Base-by-base conservation (phyloP, 2,113 vertebrate genomes). In the Nyctibius bracteatus region DNA sequence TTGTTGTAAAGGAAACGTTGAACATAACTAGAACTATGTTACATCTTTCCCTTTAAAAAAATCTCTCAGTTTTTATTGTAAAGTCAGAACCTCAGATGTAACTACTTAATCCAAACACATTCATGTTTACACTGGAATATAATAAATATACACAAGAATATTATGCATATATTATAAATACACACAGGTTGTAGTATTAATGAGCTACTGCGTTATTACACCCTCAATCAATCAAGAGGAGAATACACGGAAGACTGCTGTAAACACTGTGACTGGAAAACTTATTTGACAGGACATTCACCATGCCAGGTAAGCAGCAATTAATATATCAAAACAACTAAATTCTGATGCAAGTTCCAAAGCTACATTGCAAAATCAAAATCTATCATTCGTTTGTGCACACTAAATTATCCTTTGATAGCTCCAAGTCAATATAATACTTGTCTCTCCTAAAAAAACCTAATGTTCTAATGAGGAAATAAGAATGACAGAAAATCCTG, bases 201-300 rank as follows among this genome's bases (percentile, higher is more conserved):
- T 81, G 74, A 97, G 67, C 27, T 82, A 63, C 47, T 77, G 54
- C 74, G n/a, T n/a, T n/a, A 90, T 90, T 88, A 86, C 35, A 62
- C 63, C 27, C 33, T 55, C 67, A 94, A 97, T 92, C 83, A 94
- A 84, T 96, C 86, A 95, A 49, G 39, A 86, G 21, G 9, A 93
- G 62, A 96, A 84, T 79, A 81, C 74, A 92, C 24, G 68, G 75
- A 89, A 95, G 82, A 83, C 27, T 79, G 35, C 44, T 87, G 24
- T 62, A 96, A 95, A 95, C 44, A 87, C 62, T 58, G 63, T 65
- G 57, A 85, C 90, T 93, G 27, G 83, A 96, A 96, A 97, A 96
- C 95, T 90, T 95, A 96, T 97, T 75, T 94, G 88, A 93, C 83
- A 93, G 47, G 46, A 88, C 25, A 71, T 96, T 61, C 41, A 57